Conservation (phyloP, 2,797 vertebrate genomes). For the Eurystomus glaucurus region DNA sequence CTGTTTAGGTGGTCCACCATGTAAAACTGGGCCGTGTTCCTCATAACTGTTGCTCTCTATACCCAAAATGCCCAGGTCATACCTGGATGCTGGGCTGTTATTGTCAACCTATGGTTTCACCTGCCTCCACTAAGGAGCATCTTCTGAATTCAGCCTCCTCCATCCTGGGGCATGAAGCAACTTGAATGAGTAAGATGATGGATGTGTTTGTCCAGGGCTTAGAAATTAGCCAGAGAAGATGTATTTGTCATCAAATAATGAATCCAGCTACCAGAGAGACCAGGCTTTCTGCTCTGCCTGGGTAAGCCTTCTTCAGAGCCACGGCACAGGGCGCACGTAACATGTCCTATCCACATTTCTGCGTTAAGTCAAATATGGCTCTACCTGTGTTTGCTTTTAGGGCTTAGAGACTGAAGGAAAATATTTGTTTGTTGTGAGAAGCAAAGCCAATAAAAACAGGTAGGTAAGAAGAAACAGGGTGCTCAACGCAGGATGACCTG, state of each 20-base stretch:
- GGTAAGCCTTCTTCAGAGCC: neutral
- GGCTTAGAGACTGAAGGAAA: neutral
- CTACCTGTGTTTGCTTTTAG: neutral
- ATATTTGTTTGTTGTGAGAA: neutral
- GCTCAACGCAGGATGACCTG: neutral
- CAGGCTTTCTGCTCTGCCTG: neutral
- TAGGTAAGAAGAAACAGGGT: neutral
- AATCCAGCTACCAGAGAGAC: neutral
- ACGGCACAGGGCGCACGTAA: rapidly evolving
- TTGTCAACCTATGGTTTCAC: rapidly evolving
- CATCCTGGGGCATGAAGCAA: neutral
- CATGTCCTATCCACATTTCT: neutral
- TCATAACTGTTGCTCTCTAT: rapidly evolving
- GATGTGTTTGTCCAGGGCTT: neutral
- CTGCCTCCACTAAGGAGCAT: neutral
- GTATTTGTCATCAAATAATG: neutral
- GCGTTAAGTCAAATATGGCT: neutral
- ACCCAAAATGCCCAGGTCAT: neutral
- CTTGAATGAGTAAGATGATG: neutral
- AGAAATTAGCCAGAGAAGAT: neutral
- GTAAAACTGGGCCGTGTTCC: neutral
- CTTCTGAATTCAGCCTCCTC: neutral
- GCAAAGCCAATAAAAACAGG: neutral
- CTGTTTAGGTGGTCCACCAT: rapidly evolving
- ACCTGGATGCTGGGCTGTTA: neutral